phyloP scores from a whole-genome alignment of 53 echinoderm and acorn worm species.

The Antedon mediterranea region DNA sequence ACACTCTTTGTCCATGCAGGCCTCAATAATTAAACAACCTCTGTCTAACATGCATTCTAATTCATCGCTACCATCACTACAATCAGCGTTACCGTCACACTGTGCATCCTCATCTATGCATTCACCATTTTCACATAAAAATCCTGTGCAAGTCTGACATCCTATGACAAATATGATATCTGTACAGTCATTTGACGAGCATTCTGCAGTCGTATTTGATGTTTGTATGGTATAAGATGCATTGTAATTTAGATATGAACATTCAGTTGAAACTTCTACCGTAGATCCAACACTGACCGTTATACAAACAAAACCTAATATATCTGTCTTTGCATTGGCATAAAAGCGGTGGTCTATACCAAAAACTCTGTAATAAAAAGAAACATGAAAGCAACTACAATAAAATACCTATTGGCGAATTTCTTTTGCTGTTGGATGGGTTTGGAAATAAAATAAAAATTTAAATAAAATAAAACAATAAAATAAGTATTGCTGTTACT shows the following conservation, averaged over 20 bases:
- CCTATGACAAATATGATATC: background rate
- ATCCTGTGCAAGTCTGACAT: background rate
- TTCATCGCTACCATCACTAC: conserved; percentile 13
- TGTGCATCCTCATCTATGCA: background rate
- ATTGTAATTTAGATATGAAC: background rate
- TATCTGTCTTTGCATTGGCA: background rate
- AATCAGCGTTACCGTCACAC: conserved; percentile 4
- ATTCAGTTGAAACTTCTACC: background rate
- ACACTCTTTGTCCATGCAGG: no score
- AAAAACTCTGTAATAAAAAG: background rate
- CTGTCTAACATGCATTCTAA: no score
- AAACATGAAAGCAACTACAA: background rate
- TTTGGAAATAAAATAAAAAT: no score
- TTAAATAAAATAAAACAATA: no score
- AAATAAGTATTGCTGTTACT: no score
- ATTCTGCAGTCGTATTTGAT: background rate
- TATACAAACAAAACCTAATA: background rate
- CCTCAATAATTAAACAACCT: no score
- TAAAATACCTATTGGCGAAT: no score
- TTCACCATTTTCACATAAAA: conserved; percentile 5
- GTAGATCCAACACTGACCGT: background rate
- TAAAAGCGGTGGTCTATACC: background rate
- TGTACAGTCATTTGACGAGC: background rate
- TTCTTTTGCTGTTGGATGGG: no score
- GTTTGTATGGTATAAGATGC: background rate